Evolutionary conservation across 2,888 invertebrate genomes (phyloP), one percentile per base, ranked within the genome.

Genomic region (Pelosia muscerda): DNA sequence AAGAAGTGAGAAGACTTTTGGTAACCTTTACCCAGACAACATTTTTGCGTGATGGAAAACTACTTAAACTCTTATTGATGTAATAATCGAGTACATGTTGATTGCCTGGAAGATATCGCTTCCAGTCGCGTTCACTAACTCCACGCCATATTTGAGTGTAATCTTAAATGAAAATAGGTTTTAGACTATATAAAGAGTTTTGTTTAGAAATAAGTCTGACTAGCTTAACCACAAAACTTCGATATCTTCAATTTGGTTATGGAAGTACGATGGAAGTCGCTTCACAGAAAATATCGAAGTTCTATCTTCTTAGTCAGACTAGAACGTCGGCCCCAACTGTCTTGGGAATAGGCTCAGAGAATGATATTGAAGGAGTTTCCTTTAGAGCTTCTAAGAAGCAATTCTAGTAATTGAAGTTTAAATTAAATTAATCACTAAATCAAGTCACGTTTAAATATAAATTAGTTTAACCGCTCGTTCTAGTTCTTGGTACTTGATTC

Each of bases 401-500:
- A 2, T 13, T 55, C 15, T 55, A 26, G 25, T 15, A 55, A 25
- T 55, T 55, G 25, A 19, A 55, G 58, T 38, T 23, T 9, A 60
- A 19, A 49, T n/a, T n/a, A n/a, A 49, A 49, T 49, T 19, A 42
- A 38, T 42, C 13, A 49, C 49, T 53, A 28, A 31, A 28, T 31
- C 31, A 34, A 42, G 38, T 34, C 25, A 62, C 53, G 26, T 28
- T 62, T 53, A 54, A 53, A 22, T 62, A 53, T 62, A 53, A n/a
- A 54, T 31, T 54, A 19, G 25, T 15, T 23, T 31, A 31, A 8
- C 23, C 31, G 6, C 31, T 28, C 49, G 49, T 49, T 49, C 49
- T 15, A 31, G 31, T 61, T 42, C 42, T 61, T 10, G 8, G 42
- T 59, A 59, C 38, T 34, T 2, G 34, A 34, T 3, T 34, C 34